Base-by-base conservation (phyloP, 2,888 invertebrate genomes). In the Drosophila nr. fundita region DNA sequence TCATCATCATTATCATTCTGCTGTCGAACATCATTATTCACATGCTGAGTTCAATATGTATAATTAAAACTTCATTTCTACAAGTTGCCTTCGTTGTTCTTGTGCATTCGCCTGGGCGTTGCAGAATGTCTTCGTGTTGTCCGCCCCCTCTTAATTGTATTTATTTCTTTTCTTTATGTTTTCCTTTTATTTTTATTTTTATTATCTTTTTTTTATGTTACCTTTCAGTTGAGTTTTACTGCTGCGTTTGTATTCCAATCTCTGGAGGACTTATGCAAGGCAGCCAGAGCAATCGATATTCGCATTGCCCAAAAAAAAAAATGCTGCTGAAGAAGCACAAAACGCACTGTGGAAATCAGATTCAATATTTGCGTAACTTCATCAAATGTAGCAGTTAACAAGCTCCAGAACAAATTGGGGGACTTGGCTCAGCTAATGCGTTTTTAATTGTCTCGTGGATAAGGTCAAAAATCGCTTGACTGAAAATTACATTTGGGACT, bases 261-360 rank as follows among this genome's bases (percentile, higher is more conserved):
- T 87, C 75, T 82, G 87, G 90, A 87, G 89, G 90, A 90, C 90
- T 91, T 90, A 91, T 90, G 90, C 90, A 90, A 90, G 90, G 91
- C 87, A 83, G 48, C 89, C 90, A 85, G 80, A 55, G 55, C 87
- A 90, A 90, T 90, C 90, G 90, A 90, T 90, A 89, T 89, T 90
- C 78, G 76, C 75, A 80, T 69, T 76, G 75, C 65, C 79, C 71
- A 79, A 88, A 88, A 85, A 77, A n/a, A 59, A 55, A 53, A 30
- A 29, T 48, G 24, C 62, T 66, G 68, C 27, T 50, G 38, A 79
- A 36, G 40, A 66, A 53, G 40, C 29, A 27, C 40, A 55, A 53
- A 60, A 64, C 73, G 69, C 78, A 78, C 55, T 36, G 45, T 53
- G 58, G 62, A 79, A 79, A 69, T 53, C 52, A 38, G 21, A 48